A percentile compares a stretch with the other conserved stretches of the same genome.
These are phyloP conservation scores for Anoplius nigerrimus DNA, from an alignment of 2,888 invertebrate genomes.

Conservation along the genomic window DNA sequence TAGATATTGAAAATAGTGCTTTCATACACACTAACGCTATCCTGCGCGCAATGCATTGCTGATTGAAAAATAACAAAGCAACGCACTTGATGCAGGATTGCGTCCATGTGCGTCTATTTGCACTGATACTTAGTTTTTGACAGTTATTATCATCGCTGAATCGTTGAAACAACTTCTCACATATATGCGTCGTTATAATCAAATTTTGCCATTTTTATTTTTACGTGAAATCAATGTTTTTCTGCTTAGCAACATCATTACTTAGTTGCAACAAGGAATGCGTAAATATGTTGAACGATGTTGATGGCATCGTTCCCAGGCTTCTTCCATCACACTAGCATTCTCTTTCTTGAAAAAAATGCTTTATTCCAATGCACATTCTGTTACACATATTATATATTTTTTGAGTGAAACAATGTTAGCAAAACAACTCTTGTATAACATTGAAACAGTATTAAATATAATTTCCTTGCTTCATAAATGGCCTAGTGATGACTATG, in stretches of 20 bases:
- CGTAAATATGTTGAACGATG: no score
- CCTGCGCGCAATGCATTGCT: constrained; percentile 75
- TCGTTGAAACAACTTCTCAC: no score
- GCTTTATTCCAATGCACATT: constrained; percentile 48
- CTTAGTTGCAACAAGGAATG: no score
- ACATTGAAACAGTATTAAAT: neutral
- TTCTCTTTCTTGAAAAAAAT: constrained; percentile 36
- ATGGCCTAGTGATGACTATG: constrained; percentile 62
- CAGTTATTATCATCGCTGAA: neutral
- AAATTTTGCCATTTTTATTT: no score
- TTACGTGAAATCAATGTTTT: no score
- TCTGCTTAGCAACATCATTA: no score
- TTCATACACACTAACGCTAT: constrained; percentile 69
- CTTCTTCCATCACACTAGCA: neutral
- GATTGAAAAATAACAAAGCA: constrained; percentile 66
- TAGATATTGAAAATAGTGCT: constrained; percentile 50
- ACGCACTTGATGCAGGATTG: constrained; percentile 75
- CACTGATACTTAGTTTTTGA: neutral
- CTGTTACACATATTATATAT: constrained; percentile 40
- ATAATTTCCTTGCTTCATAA: constrained; percentile 21
- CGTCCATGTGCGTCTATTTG: constrained; percentile 59
- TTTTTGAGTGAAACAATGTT: constrained; percentile 11
- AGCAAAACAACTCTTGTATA: constrained; percentile 18
- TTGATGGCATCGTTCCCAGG: no score
- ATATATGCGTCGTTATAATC: no score